Base-by-base conservation (phyloP, 2,797 vertebrate species). In the Perdix hodgsoniae region DNA sequence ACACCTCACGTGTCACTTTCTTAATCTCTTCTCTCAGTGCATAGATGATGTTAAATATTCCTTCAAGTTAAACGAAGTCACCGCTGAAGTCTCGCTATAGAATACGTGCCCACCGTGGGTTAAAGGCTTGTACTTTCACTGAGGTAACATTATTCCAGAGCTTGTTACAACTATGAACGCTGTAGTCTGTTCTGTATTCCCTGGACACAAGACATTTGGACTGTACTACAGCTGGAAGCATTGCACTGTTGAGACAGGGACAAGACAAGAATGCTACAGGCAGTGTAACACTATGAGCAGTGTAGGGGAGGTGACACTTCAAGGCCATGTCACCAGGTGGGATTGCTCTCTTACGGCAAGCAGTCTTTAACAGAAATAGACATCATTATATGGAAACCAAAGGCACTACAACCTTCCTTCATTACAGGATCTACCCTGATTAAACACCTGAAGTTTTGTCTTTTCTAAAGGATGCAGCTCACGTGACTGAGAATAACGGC, bases 401-500 rank as follows among this genome's bases (percentile, higher is more conserved):
- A 65, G 60, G 10, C 22, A 5, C 10, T 19, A 40, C 42, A 14
- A 14, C 42, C 61, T 49, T 7, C 1, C 44, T 15, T 16, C 4
- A 0, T 21, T 7, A n/a, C 9, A 40, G 61, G 10, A 47, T 39
- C 15, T 37, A 27, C 18, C 31, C 57, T 13, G 3, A 9, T 13
- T 4, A 27, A 88, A 63, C 19, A 14, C 21, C 45, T 31, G 8
- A 31, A 31, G 18, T 63, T 54, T 14, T 14, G 45, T 14, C 65
- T 33, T 42, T 33, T 23, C 57, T 17, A 4, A 15, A 5, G 66
- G 70, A 22, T 1, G 0, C 4, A 56, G 18, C 37, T 31, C 10
- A 2, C 3, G 50, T 13, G 23, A 29, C 24, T 6, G 10, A 1
- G 1, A 16, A 9, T 2, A 2, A 45, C 15, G 52, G 6, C 39